Base-by-base conservation (phyloP, 1,140 invertebrate species). In the Anoplophora glabripennis region DNA sequence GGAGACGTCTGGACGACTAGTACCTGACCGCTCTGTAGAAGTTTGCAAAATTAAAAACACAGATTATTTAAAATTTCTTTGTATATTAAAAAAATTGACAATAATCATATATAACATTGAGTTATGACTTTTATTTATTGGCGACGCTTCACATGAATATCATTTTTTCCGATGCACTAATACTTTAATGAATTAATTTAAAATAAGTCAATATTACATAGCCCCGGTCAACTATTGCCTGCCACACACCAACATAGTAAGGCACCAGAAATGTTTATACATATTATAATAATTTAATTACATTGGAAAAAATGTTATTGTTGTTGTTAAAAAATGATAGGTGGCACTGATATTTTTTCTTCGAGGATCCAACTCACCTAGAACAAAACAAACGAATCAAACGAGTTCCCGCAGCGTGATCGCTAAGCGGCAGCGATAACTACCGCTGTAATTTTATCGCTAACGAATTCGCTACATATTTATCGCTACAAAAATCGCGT, bases 81-180 rank as follows among this genome's bases (percentile, higher is more conserved):
- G 67, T 71, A 72, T 72, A 71, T 71, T 72, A 69, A 72, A 72
- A 71, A 72, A 72, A 72, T 72, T 72, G 71, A 71, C 69, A 68
- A 70, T 72, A 71, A 72, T 71, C 59, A 65, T 69, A 64, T 66
- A 70, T 69, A 69, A 71, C 63, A 68, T 65, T 57, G 48, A 59
- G 59, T 65, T 66, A 62, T 57, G 63, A 65, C 63, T 53, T n/a
- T 64, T 65, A 64, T 51, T 48, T 67, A 67, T 71, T 71, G 69
- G 66, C 68, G 67, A 67, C 59, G 64, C 61, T 56, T 61, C 60
- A 65, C 66, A 70, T 52, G 69, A 70, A 70, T 72, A 72, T 65
- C 70, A 72, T 72, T 72, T 72, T 72, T 72, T 72, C 70, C 70
- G 57, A 69, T 69, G 70, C 63, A 70, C 59, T 64, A 64, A 59